Evolutionary conservation across 2,888 invertebrate genomes (phyloP), one percentile per base, ranked within the genome.

Genomic region (Lissonota sp.): DNA sequence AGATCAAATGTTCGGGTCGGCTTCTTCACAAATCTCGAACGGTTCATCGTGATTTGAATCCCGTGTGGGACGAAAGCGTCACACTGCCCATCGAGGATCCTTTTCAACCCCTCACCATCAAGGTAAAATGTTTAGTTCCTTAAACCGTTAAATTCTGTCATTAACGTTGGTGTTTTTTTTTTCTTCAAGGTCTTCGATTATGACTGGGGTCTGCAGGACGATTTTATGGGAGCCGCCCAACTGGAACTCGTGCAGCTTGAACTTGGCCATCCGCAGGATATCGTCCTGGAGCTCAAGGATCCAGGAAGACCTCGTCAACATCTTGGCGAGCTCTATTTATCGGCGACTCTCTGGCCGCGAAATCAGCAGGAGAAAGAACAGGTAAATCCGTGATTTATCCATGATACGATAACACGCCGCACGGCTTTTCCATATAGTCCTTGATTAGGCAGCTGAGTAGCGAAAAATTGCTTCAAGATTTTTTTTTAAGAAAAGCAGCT

Each of bases 41-140:
- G 74, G 96, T 99, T 80, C 97, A 97, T 93, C 95, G 98, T 88
- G 98, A 98, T 92, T 94, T 99, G 80, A 99, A 99, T 93, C 99
- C 99, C 0, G 95, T 96, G n/a, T 99, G 99, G 99, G 98, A 99
- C 91, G 99, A 99, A 93, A 96, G 96, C 87, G 98, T 99, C 93
- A 96, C 97, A 6, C 95, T 99, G 86, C 97, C 98, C 60, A 95
- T 98, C 81, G 98, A 98, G 93, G 98, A 99, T 93, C 96, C 98
- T 0, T 98, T 97, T 88, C 95, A 95, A 88, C 96, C 97, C 0
- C 95, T 99, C 60, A 95, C 96, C 86, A 95, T 98, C 80, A 98
- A 98, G 95, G 99, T 96, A 91, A 93, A 76, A 60, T 51, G 8
- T 14, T 10, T 58, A 69, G 49, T 37, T 16, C 40, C 14, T 64